Percentiles rank a stretch among this genome's conserved stretches.
phyloP scores from a whole-genome alignment of 2,113 vertebrate genomes.

The Laticauda colubrina region DNA sequence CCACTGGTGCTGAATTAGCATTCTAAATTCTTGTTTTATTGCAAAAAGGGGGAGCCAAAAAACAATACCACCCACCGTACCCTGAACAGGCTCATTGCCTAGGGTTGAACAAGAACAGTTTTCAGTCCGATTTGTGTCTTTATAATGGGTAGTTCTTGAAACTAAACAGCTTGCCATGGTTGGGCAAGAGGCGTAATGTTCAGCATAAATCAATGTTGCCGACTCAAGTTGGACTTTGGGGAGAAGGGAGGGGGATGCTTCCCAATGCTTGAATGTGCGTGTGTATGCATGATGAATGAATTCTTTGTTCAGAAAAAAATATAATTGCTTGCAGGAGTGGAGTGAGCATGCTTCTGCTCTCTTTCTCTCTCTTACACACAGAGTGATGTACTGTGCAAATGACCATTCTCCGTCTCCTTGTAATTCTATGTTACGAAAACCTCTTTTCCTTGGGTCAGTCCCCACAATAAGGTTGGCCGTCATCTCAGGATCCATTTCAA shows the following conservation, averaged over 20 bases:
- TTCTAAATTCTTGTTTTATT: neutral
- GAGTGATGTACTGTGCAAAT: slow-evolving; percentile 13
- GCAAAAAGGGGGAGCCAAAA: neutral
- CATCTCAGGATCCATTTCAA: slow-evolving; percentile 15
- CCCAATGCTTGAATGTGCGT: too few species aligned
- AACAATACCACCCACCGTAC: neutral
- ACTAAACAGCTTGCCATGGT: slow-evolving; percentile 24
- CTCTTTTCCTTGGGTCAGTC: slow-evolving; percentile 26
- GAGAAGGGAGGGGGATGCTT: neutral
- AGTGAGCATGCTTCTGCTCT: slow-evolving; percentile 6
- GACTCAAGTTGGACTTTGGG: slow-evolving; percentile 10
- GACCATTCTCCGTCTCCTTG: slow-evolving; percentile 45
- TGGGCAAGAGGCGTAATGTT: slow-evolving; percentile 17
- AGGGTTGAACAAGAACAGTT: slow-evolving; percentile 24
- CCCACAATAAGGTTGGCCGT: slow-evolving; percentile 40
- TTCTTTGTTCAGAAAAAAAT: slow-evolving; percentile 57
- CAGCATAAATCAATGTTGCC: slow-evolving; percentile 41
- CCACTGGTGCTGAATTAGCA: slow-evolving; percentile 14
- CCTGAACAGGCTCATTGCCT: neutral
- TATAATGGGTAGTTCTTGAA: slow-evolving; percentile 35
- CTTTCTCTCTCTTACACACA: neutral
- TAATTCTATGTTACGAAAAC: slow-evolving; percentile 54
- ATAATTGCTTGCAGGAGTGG: slow-evolving; percentile 61
- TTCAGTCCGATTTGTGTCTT: neutral
- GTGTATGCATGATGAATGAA: slow-evolving; percentile 58